Percentiles rank a stretch among this genome's conserved stretches.
Conservation (phyloP, 2,113 vertebrate species). For the Centropus unirufus region DNA sequence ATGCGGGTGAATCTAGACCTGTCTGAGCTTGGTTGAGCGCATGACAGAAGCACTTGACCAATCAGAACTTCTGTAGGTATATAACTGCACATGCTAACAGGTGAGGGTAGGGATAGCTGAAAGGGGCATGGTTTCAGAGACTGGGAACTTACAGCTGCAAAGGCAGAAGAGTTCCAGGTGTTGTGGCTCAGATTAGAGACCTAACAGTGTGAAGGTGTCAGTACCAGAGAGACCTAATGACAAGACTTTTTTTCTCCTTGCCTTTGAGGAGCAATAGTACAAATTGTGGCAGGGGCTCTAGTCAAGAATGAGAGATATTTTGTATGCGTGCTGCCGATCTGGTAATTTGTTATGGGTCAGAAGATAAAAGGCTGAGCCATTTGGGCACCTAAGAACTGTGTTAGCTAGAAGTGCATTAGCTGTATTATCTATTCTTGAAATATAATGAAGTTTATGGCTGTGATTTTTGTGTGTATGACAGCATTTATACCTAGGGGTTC, state of each 20-base stretch:
- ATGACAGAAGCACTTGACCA: not conserved
- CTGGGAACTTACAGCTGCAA: not conserved
- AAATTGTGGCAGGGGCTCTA: not conserved
- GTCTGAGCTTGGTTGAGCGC: not conserved
- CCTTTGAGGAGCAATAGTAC: not conserved
- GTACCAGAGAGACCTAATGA: not conserved
- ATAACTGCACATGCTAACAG: not conserved
- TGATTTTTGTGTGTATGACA: not conserved
- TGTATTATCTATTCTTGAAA: not conserved
- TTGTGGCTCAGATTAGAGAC: not conserved
- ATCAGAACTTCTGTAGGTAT: not conserved
- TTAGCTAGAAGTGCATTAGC: not conserved
- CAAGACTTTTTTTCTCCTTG: not conserved
- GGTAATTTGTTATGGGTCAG: not conserved
- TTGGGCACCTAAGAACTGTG: not conserved
- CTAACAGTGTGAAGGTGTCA: not conserved
- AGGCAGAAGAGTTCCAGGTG: not conserved
- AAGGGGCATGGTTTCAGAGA: not conserved
- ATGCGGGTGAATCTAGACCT: not conserved
- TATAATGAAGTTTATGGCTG: not conserved
- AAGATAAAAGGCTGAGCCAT: not conserved
- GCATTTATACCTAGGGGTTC: not conserved
- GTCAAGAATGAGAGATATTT: not conserved
- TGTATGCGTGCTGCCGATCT: not conserved
- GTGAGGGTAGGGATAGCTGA: not conserved